phyloP scores from a whole-genome alignment of 2,888 invertebrate species.

The Diogma glabrata region DNA sequence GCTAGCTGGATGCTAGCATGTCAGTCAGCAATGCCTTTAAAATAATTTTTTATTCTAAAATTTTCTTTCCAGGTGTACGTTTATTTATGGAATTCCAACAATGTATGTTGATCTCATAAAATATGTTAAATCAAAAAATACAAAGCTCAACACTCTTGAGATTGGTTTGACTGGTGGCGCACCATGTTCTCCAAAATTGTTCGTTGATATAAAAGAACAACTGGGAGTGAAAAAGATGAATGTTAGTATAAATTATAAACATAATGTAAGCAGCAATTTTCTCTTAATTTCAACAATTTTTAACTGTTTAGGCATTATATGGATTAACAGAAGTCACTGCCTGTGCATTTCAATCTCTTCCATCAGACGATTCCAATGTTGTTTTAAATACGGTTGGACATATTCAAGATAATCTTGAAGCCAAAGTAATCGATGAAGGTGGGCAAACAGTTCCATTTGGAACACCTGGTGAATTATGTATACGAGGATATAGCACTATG shows the following conservation, averaged over 20 bases:
- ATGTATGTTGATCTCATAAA: constrained; percentile 81
- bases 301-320: constrained; percentile 44
- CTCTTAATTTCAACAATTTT: no score
- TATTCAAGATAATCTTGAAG: constrained; percentile 44
- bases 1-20: no score
- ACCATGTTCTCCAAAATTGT: constrained; percentile 50
- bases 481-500: constrained; percentile 61
- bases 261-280: no score
- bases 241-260: no score
- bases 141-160: constrained; percentile 38
- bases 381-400: constrained; percentile 43
- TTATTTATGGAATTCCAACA: constrained; percentile 70
- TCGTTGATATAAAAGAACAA: constrained; percentile 39
- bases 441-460: constrained; percentile 53
- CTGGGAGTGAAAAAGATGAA: constrained; percentile 40
- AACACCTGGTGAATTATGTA: constrained; percentile 57
- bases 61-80: no score
- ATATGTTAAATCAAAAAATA: constrained; percentile 37
- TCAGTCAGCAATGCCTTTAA: no score
- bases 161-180: constrained; percentile 62
- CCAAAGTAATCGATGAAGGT: constrained; percentile 45
- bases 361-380: constrained; percentile 36
- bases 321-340: constrained; percentile 49
- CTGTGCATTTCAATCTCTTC: constrained; percentile 41
- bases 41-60: no score